Evolutionary conservation across 92 coral and sea anemone species (phyloP), one percentile per base, ranked within the genome.

Genomic region (Metridium senile): DNA sequence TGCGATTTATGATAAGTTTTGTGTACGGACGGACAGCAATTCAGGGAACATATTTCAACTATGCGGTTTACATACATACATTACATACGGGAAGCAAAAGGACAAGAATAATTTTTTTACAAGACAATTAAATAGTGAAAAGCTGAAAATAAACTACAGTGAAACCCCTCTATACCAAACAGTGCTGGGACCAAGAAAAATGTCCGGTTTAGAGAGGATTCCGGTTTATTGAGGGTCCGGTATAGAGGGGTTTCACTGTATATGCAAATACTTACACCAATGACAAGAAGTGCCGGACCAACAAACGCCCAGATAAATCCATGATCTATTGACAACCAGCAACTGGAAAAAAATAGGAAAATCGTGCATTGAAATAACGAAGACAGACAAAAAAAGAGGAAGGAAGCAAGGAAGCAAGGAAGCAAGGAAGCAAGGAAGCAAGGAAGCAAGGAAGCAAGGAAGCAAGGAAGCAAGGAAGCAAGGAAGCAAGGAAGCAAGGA

Each of bases 241-340:
- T n/a, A n/a, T n/a, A n/a, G n/a, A n/a, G 13, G 49, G 49, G 49
- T 4, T 4, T 39, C 49, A 39, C 6, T 39, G 13, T 4, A 4
- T 39, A 4, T 6, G 13, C 8, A 39, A 28, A 30, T 13, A 86
- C 99, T 93, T 86, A 96, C 99, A 71, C 77, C 85, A n/a, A 92
- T 87, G 0, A 93, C 89, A 27, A 83, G 78, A 9, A 96, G 82
- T 66, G 90, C 99, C 6, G 99, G 99, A 1, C 97, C 99, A 67
- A 93, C 97, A 82, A 96, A 96, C 16, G 93, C 84, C 99, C 99
- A 96, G 26, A 96, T 93, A 32, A 96, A 93, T 9, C 97, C 96
- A n/a, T 86, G 85, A 10, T 84, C 85, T 31, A 96, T 88, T 7
- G 99, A 89, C 27, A 96, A 86, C 99, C 99, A 96, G 62, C 99